phyloP scores from a whole-genome alignment of 2,113 vertebrate genomes.

The Marcusenius ussheri region DNA sequence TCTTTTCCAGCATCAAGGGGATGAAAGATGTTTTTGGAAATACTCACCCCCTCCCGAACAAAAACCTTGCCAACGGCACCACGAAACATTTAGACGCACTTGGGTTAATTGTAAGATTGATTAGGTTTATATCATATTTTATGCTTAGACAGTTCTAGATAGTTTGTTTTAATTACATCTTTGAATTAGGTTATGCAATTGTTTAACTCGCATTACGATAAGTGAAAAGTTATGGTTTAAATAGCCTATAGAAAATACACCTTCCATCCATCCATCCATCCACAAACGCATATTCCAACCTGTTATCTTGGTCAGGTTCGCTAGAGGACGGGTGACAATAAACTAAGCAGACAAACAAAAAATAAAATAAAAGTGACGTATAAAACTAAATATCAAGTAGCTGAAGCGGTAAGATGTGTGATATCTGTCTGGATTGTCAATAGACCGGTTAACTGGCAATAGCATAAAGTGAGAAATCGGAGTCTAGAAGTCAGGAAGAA shows the following conservation, averaged over 20 bases:
- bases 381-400: background rate
- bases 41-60: background rate
- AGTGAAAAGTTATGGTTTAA: background rate
- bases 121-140: background rate
- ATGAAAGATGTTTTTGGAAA: background rate
- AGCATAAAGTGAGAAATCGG: background rate
- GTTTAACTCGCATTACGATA: background rate
- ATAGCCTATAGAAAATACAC: background rate
- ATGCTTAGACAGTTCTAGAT: background rate
- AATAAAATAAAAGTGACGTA: background rate
- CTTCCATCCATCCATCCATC: background rate
- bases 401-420: background rate
- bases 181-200: background rate
- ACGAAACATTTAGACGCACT: background rate
- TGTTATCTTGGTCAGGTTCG: background rate
- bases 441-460: background rate
- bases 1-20: background rate
- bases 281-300: background rate
- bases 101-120: background rate
- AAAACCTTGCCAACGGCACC: background rate
- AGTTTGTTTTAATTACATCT: background rate
- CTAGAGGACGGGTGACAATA: background rate
- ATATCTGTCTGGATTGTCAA: background rate
- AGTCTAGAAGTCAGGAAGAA: constrained; percentile 6
- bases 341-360: background rate